Conservation (phyloP, 2,797 vertebrate species). For the Peromyscus melanophrys region DNA sequence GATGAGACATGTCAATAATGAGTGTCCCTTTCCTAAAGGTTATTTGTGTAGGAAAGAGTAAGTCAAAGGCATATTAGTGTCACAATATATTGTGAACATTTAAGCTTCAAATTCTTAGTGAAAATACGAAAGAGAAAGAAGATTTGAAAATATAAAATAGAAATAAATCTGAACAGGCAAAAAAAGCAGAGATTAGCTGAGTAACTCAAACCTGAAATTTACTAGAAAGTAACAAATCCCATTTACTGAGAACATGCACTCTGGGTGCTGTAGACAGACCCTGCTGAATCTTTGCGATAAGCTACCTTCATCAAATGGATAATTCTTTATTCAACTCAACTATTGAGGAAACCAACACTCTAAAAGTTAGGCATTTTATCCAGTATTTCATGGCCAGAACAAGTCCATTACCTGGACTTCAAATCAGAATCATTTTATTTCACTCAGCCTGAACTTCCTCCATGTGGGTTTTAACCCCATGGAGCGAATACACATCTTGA, state of each 20-base stretch:
- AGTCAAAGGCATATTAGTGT: not conserved
- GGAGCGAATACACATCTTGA: not conserved
- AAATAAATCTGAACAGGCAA: not conserved
- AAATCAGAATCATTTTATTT: not conserved
- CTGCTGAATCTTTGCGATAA: not conserved
- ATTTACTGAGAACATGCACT: not conserved
- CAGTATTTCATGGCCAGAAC: not conserved
- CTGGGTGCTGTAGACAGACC: not conserved
- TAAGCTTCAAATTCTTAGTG: not conserved
- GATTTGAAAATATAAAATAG: not conserved
- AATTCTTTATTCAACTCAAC: constrained; percentile 16
- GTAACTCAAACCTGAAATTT: not conserved
- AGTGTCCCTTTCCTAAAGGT: not conserved
- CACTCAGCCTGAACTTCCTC: not conserved
- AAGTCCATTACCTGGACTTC: not conserved
- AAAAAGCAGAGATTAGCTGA: not conserved
- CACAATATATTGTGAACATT: not conserved
- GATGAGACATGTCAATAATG: not conserved
- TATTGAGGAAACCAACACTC: not conserved
- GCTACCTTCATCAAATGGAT: not conserved
- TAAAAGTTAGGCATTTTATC: not conserved
- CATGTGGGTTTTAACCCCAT: not conserved
- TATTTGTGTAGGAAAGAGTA: not conserved
- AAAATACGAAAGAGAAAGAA: constrained; percentile 18
- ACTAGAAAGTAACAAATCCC: not conserved